Evolutionary conservation across 1,140 invertebrate genomes (phyloP), one percentile per base, ranked within the genome.

Genomic region (Drosophila albomicans): DNA sequence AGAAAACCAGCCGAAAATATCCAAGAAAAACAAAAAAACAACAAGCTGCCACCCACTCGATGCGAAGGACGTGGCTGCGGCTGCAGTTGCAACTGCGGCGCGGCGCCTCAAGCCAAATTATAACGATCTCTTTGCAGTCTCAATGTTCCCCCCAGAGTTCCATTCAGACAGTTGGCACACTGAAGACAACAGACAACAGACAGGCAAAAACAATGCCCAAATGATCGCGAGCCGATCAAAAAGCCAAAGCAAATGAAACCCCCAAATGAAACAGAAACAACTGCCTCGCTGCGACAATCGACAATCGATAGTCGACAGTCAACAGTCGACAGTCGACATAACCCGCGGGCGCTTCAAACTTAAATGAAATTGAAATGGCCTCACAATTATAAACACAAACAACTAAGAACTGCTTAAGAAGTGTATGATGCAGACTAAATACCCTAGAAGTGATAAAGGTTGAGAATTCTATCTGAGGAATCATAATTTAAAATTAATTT

Each of bases 311-410:
- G 20, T 54, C 63, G 7, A 71, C 38, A 63, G 30, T 25, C 46
- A 11, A 74, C 65, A 74, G 38, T 62, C 82, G 75, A 87, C 77
- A 89, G 70, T 81, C 68, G 70, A 76, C 67, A 65, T 81, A 81
- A 81, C 81, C 85, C 75, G 85, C 76, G 75, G 85, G 80, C 80
- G 51, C 43, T 64, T 80, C 80, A 78, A 70, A 75, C 48, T 73
- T 89, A 89, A 88, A 88, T 88, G 80, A 89, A 88, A 78, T 88
- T 89, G 74, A 88, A 88, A 84, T 75, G 77, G 85, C 81, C 73
- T 75, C 80, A 89, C 77, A 89, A 89, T 88, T 89, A 89, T 88
- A 70, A 65, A 16, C 38, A 30, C 54, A 70, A 71, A 63, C 68
- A 51, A 51, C 35, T 15, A 25, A 48, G 28, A 57, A 45, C 10